phyloP scores from a whole-genome alignment of 2,113 vertebrate genomes.

The Astur gentilis region DNA sequence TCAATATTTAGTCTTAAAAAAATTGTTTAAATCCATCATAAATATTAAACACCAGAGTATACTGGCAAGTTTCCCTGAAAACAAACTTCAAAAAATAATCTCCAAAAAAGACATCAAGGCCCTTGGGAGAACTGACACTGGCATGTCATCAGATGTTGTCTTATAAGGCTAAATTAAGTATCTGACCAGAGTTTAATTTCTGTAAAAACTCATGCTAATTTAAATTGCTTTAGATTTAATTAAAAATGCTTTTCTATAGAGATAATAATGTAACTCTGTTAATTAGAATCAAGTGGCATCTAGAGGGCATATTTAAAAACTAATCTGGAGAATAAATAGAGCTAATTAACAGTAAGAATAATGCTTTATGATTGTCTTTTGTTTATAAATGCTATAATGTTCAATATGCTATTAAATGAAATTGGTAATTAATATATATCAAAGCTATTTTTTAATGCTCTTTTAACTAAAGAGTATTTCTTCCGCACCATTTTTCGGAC shows the following conservation, averaged over 20 bases:
- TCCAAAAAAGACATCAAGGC: constrained; percentile 1
- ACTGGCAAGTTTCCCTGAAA: constrained; percentile 46
- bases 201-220: constrained; percentile 71
- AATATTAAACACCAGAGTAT: constrained; percentile 9
- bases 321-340: constrained; percentile 77
- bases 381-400: constrained; percentile 69
- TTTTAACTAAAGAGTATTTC: neutral
- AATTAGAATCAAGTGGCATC: constrained; percentile 79
- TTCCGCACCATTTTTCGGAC: neutral
- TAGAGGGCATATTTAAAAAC: constrained; percentile 76
- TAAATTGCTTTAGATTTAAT: constrained; percentile 76
- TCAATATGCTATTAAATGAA: constrained; percentile 53
- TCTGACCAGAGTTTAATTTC: constrained; percentile 67
- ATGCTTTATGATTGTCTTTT: constrained; percentile 70
- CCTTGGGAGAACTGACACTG: neutral
- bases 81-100: constrained; percentile 36
- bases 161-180: constrained; percentile 57
- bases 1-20: neutral
- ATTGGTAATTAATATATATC: constrained; percentile 63
- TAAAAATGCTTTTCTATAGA: constrained; percentile 74
- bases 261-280: constrained; percentile 74
- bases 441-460: constrained; percentile 50
- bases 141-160: constrained; percentile 33
- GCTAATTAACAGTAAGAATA: constrained; percentile 75
- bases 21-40: neutral